Percentiles rank a stretch among this genome's conserved stretches.
These are phyloP conservation scores for Myanophis thanlyinensis DNA, from an alignment of 2,113 vertebrate species.

Conservation along the genomic window DNA sequence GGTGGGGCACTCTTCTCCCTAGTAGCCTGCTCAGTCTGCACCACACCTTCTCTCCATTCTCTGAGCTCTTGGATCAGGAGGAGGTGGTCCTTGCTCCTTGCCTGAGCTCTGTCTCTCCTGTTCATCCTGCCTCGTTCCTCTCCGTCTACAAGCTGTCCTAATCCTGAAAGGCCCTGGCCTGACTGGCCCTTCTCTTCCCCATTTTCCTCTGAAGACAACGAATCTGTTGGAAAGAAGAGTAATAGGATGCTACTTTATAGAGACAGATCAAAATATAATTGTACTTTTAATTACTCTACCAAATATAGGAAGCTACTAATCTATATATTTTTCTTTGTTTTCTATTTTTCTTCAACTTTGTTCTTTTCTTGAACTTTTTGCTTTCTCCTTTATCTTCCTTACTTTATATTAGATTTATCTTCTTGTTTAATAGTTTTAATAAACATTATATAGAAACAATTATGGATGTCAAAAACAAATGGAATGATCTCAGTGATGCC, in stretches of 20 bases:
- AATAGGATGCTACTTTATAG: background rate
- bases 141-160: no score
- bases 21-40: no score
- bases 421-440: background rate
- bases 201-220: no score
- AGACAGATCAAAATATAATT: background rate
- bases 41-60: no score
- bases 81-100: no score
- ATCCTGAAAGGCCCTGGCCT: no score
- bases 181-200: no score
- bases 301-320: background rate
- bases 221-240: background rate
- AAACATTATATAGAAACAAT: background rate
- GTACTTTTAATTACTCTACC: background rate
- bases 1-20: no score
- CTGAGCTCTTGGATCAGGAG: no score
- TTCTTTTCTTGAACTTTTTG: background rate
- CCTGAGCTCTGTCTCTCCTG: no score
- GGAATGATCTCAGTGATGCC: background rate
- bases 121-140: no score
- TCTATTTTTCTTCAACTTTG: background rate
- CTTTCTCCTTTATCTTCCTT: background rate
- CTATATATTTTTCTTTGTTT: background rate
- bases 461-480: slow-evolving; percentile 12
- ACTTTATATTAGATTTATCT: background rate